Evolutionary conservation across 2,888 invertebrate species (phyloP).

Genomic region (Agriopis aurantiaria): DNA sequence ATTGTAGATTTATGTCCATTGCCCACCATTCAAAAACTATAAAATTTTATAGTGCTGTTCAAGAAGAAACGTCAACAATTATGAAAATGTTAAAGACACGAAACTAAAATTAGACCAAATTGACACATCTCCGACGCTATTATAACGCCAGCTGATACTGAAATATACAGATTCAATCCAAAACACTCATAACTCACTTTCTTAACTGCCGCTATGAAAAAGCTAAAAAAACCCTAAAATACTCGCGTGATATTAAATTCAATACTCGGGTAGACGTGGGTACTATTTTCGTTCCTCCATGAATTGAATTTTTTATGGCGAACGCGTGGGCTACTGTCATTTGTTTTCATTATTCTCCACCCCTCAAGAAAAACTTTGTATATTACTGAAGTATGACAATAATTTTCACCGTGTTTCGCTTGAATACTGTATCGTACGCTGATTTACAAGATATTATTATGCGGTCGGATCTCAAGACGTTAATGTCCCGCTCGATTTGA

Average conservation of each 20-base stretch:
- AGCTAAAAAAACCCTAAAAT: constrained; percentile 58
- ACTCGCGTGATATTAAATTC: constrained; percentile 67
- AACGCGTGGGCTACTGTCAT: constrained; percentile 75
- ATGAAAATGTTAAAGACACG: constrained; percentile 3
- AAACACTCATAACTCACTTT: constrained; percentile 62
- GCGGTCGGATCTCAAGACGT: constrained; percentile 54
- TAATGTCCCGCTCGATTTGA: constrained; percentile 55
- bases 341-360: constrained; percentile 79
- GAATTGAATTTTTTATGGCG: constrained; percentile 80
- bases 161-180: constrained; percentile 60
- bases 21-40: not conserved
- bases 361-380: constrained; percentile 63
- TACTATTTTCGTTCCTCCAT: constrained; percentile 75
- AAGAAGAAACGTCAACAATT: constrained; percentile 4
- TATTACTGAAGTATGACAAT: constrained; percentile 49
- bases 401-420: constrained; percentile 48
- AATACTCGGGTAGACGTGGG: constrained; percentile 49
- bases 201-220: constrained; percentile 46
- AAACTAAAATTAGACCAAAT: constrained; percentile 27
- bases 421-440: constrained; percentile 39
- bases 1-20: not conserved
- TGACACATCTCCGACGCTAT: constrained; percentile 35
- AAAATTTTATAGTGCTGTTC: not conserved
- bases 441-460: constrained; percentile 60
- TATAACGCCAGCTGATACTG: constrained; percentile 55